Base-by-base conservation (phyloP, 2,888 invertebrate genomes). In the Oscheius sp. region DNA sequence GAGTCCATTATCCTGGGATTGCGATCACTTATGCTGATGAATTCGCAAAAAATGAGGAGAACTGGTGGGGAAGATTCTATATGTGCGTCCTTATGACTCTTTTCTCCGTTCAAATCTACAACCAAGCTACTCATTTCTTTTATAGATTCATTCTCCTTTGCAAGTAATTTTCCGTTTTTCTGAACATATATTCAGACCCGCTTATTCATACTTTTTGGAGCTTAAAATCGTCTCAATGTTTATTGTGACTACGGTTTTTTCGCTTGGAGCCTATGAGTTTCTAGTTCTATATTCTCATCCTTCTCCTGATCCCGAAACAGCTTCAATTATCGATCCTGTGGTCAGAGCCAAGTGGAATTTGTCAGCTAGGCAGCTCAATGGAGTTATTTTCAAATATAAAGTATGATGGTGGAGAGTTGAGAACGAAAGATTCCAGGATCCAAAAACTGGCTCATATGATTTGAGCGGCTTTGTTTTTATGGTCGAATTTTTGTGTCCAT, bases 131-230 rank as follows among this genome's bases (percentile, higher is more conserved):
- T 17, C 61, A 61, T 42, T 61, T 61, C 31, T 45, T 61, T 20
- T 61, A 39, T 20, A 10, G 61, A 42, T 61, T 45, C 17, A 45
- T 61, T n/a, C 61, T 61, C 12, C 29, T 61, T 1, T 61, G 61
- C 45, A 39, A 45, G 61, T 61, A 61, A n/a, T n/a, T n/a, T 10
- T 55, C 34, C 34, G 6, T 12, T 55, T 33, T 3, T 53, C 53
- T 53, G 31, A n/a, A 15, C 25, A 25, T 25, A 34, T 55, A 33
- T n/a, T n/a, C n/a, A 55, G 55, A 4, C n/a, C 55, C 1, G n/a
- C n/a, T n/a, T n/a, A n/a, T n/a, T n/a, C n/a, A n/a, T n/a, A n/a
- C 23, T 34, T 34, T 10, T 33, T 34, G n/a, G 55, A 34, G 34
- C n/a, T 23, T 23, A 2, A 4, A 20, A 55, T 34, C 4, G 34